Conservation (phyloP, 2,888 invertebrate genomes). For the Itoplectis maculator region DNA sequence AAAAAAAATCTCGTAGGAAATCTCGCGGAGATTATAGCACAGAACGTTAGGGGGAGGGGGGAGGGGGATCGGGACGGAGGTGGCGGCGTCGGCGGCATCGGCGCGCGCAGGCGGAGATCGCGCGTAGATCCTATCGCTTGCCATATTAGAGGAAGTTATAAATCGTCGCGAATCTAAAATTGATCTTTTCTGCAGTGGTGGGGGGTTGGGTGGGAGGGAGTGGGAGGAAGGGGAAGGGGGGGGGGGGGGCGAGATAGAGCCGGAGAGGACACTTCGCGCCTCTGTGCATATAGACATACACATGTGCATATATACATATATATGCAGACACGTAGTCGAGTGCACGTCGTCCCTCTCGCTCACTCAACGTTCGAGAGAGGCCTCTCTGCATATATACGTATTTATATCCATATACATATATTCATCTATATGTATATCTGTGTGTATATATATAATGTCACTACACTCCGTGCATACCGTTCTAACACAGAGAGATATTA, state of each 20-base stretch:
- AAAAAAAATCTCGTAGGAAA: slow-evolving; percentile 41
- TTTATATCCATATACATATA: slow-evolving; percentile 40
- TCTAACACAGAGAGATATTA: slow-evolving; percentile 65
- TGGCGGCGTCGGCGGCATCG: too few species aligned
- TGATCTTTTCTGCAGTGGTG: slow-evolving; percentile 82
- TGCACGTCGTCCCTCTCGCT: slow-evolving; percentile 43
- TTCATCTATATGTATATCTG: slow-evolving; percentile 42
- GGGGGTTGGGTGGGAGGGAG: slow-evolving; percentile 25
- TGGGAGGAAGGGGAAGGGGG: slow-evolving; percentile 56
- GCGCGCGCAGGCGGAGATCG: slow-evolving; percentile 56
- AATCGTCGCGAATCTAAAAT: slow-evolving; percentile 84
- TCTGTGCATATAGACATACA: slow-evolving; percentile 30
- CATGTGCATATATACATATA: slow-evolving; percentile 36
- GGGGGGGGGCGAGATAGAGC: slow-evolving; percentile 51
- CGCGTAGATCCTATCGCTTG: slow-evolving; percentile 76
- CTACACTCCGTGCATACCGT: slow-evolving; percentile 37
- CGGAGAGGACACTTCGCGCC: slow-evolving; percentile 72
- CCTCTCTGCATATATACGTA: slow-evolving; percentile 41
- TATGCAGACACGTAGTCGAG: slow-evolving; percentile 39
- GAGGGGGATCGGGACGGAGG: slow-evolving; percentile 19
- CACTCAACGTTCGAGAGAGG: slow-evolving; percentile 57
- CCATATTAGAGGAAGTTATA: slow-evolving; percentile 85
- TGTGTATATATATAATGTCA: slow-evolving; percentile 51
- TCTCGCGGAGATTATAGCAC: slow-evolving; percentile 44
- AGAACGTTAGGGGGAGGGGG: slow-evolving; percentile 21